Percentiles rank a stretch among this genome's conserved stretches.
Evolutionary conservation across 2,113 vertebrate genomes (phyloP).

Genomic region (Cariama cristata): DNA sequence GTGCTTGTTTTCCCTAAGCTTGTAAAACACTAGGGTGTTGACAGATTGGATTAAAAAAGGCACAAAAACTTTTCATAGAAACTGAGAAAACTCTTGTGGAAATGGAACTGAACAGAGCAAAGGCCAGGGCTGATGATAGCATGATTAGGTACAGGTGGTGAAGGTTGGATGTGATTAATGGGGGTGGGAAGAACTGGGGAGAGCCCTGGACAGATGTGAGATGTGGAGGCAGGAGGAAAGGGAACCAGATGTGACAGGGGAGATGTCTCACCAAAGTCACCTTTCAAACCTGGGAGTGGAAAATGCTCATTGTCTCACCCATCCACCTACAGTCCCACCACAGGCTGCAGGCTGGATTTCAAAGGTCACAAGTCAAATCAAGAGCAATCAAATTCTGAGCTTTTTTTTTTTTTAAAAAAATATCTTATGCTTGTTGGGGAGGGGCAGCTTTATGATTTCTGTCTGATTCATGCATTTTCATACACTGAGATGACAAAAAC

Average conservation of each 20-base stretch:
- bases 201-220: neutral
- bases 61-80: neutral
- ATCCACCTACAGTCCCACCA: neutral
- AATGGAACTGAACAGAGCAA: neutral
- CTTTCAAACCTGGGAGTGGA: neutral
- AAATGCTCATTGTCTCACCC: neutral
- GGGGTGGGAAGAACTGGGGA: neutral
- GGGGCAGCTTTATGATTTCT: neutral
- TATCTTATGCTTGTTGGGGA: fast-evolving
- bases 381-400: neutral
- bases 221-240: neutral
- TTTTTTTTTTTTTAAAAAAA: neutral
- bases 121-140: neutral
- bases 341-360: neutral
- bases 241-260: neutral
- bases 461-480: neutral
- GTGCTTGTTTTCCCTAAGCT: neutral
- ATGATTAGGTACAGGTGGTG: neutral
- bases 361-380: neutral
- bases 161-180: neutral
- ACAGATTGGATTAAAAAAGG: neutral
- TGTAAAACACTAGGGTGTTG: neutral
- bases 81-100: neutral
- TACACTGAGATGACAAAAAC: neutral
- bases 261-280: neutral